Evolutionary conservation across 2,113 vertebrate species (phyloP).

Genomic region (Ovis aries): DNA sequence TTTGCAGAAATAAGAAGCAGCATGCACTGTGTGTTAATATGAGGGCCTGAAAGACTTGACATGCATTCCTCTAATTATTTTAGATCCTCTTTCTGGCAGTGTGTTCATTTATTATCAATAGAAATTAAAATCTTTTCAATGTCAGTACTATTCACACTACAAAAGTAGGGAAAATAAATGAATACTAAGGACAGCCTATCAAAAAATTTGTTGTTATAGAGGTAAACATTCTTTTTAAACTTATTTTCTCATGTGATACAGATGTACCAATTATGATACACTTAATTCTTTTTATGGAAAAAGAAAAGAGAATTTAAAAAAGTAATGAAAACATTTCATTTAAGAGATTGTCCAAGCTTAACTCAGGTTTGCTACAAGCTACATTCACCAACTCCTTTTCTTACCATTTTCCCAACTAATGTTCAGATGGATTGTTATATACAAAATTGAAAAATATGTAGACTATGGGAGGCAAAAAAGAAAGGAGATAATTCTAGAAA

Average conservation of each 20-base stretch:
- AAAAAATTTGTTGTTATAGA: background rate
- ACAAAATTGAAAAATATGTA: background rate
- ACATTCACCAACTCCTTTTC: background rate
- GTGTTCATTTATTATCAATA: constrained; percentile 33
- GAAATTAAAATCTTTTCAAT: constrained; percentile 26
- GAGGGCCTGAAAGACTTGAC: background rate
- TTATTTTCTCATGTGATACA: background rate
- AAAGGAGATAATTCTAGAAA: background rate
- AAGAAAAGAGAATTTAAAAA: background rate
- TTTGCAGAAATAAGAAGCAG: constrained; percentile 18
- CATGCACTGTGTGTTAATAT: background rate
- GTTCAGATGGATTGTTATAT: background rate
- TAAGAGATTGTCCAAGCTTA: background rate
- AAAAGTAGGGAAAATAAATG: background rate
- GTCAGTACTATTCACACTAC: background rate
- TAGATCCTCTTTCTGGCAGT: background rate
- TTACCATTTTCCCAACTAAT: background rate
- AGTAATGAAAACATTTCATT: background rate
- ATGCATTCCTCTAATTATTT: constrained; percentile 20
- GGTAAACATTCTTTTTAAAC: background rate
- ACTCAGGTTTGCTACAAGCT: background rate
- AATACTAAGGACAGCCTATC: background rate
- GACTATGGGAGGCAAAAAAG: background rate
- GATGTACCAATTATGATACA: background rate
- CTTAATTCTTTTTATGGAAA: background rate